Evolutionary conservation across 2,113 vertebrate genomes (phyloP).

Genomic region (Ascaphus truei): DNA sequence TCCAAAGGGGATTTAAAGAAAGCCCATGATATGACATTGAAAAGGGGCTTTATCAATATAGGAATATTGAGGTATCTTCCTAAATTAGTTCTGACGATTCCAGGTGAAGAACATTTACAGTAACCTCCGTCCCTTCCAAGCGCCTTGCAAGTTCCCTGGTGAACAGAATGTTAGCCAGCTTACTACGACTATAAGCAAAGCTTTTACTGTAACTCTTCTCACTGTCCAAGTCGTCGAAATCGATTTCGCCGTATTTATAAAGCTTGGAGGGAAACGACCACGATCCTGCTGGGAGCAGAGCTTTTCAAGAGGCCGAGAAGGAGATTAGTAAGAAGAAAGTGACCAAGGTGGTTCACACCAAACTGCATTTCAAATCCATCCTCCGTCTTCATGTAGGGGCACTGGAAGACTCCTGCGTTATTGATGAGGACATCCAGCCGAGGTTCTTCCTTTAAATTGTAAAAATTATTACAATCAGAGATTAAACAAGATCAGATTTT

Average conservation of each 20-base stretch:
- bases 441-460: constrained; percentile 75
- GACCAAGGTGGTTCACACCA: constrained; percentile 90
- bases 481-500: constrained; percentile 8
- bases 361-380: constrained; percentile 95
- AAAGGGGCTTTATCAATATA: constrained; percentile 77
- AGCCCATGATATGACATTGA: constrained; percentile 76
- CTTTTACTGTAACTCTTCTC: constrained; percentile 81
- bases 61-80: constrained; percentile 85
- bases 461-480: constrained; percentile 33
- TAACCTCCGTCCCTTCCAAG: constrained; percentile 77
- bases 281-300: constrained; percentile 83
- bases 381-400: constrained; percentile 85
- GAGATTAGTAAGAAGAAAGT: constrained; percentile 90
- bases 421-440: constrained; percentile 88
- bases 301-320: constrained; percentile 84
- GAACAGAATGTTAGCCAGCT: constrained; percentile 89
- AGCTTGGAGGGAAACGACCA: constrained; percentile 93
- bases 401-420: constrained; percentile 91
- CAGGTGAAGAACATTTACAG: constrained; percentile 85
- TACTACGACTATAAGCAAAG: constrained; percentile 89
- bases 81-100: constrained; percentile 85
- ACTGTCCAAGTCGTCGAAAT: constrained; percentile 91
- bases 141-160: constrained; percentile 75
- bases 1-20: constrained; percentile 86
- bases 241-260: constrained; percentile 89